phyloP scores from a whole-genome alignment of 1,140 invertebrate genomes.

The Pectinophora gossypiella region DNA sequence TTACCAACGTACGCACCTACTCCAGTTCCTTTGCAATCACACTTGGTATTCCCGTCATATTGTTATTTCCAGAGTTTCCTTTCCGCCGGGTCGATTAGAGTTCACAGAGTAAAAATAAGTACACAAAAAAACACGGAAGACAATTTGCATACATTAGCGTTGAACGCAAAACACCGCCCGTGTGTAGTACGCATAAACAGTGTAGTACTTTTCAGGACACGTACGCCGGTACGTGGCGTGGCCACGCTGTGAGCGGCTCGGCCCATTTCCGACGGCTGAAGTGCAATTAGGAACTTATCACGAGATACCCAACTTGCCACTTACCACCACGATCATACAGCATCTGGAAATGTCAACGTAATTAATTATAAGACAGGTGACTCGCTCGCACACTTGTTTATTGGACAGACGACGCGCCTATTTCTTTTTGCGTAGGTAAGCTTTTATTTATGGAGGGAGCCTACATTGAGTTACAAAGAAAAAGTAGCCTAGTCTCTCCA shows the following conservation, averaged over 20 bases:
- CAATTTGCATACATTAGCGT: too few species aligned
- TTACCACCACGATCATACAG: slow-evolving; percentile 11
- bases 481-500: too few species aligned
- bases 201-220: slow-evolving; percentile 36
- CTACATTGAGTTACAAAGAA: too few species aligned
- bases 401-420: not conserved
- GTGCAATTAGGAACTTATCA: slow-evolving; percentile 53
- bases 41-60: too few species aligned
- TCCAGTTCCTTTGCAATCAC: too few species aligned
- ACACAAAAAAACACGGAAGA: too few species aligned
- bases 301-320: slow-evolving; percentile 30
- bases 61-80: too few species aligned
- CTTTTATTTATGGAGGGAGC: too few species aligned
- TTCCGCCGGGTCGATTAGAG: too few species aligned
- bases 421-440: too few species aligned
- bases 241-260: slow-evolving; percentile 29
- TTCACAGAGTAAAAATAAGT: too few species aligned
- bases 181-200: not conserved
- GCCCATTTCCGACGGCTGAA: slow-evolving; percentile 42
- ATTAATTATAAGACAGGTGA: not conserved
- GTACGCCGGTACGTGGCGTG: slow-evolving; percentile 36
- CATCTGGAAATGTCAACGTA: not conserved
- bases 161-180: slow-evolving; percentile 19
- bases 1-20: too few species aligned
- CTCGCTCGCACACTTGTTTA: not conserved